A percentile compares a stretch with the other conserved stretches of the same genome.
phyloP scores from a whole-genome alignment of 2,888 invertebrate species.

The Acrobasis consociella region DNA sequence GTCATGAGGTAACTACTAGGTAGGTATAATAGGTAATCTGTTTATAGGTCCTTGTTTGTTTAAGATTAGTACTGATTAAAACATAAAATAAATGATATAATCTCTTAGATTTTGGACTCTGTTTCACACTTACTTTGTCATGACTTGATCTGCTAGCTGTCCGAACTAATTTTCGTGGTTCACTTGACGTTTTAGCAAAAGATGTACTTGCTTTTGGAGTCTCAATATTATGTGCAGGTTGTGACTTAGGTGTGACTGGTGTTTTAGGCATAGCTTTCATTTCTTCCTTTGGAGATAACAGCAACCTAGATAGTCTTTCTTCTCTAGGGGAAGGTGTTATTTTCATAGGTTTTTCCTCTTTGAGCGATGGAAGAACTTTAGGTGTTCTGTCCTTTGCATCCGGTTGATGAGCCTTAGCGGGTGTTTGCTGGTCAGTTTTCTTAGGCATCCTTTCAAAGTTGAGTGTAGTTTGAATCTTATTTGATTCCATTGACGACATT shows the following conservation, averaged over 20 bases:
- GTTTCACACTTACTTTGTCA: slow-evolving; percentile 59
- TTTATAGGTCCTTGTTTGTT: too few species aligned
- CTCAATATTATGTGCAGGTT: slow-evolving; percentile 45
- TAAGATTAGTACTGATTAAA: too few species aligned
- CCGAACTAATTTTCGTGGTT: slow-evolving; percentile 57
- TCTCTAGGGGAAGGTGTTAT: slow-evolving; percentile 34
- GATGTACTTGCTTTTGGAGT: slow-evolving; percentile 64
- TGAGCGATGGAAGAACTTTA: slow-evolving; percentile 44
- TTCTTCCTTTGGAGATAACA: slow-evolving; percentile 50
- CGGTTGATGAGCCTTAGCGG: slow-evolving; percentile 40
- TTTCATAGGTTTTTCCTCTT: slow-evolving; percentile 40
- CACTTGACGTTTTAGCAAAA: slow-evolving; percentile 46
- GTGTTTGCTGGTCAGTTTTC: slow-evolving; percentile 50
- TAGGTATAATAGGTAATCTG: too few species aligned
- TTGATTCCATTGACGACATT: slow-evolving; percentile 44
- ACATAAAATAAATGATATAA: neutral
- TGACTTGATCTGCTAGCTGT: slow-evolving; percentile 49
- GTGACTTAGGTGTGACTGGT: slow-evolving; percentile 47
- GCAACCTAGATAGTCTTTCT: slow-evolving; percentile 37
- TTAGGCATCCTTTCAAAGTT: slow-evolving; percentile 71
- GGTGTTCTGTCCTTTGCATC: slow-evolving; percentile 50
- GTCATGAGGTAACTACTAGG: too few species aligned
- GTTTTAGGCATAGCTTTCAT: slow-evolving; percentile 49
- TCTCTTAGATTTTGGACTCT: neutral
- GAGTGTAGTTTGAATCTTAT: slow-evolving; percentile 75